A percentile compares a stretch with the other conserved stretches of the same genome.
These are phyloP conservation scores for Saturnia japonica DNA, from an alignment of 2,888 invertebrate genomes.

Conservation along the genomic window DNA sequence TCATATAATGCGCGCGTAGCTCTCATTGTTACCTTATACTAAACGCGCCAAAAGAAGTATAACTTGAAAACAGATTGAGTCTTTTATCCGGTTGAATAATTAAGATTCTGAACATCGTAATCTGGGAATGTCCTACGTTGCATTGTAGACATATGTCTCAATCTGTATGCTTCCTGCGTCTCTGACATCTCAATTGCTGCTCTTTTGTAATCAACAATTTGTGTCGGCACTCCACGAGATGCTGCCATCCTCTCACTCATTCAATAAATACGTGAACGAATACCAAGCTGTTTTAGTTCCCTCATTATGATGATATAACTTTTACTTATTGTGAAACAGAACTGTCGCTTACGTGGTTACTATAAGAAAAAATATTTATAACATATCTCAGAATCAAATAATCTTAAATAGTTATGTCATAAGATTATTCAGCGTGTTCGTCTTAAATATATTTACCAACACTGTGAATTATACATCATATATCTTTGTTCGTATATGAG, in stretches of 20 bases:
- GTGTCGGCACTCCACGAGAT: constrained; percentile 66
- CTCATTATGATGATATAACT: constrained; percentile 60
- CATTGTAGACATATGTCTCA: constrained; percentile 71
- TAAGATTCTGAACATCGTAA: constrained; percentile 33
- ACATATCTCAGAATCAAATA: constrained; percentile 37
- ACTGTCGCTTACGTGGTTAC: constrained; percentile 28
- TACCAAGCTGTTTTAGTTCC: constrained; percentile 65
- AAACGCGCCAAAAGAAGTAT: background rate
- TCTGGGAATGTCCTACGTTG: constrained; percentile 38
- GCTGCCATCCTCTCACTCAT: constrained; percentile 63
- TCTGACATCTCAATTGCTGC: constrained; percentile 78
- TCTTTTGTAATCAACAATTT: constrained; percentile 81
- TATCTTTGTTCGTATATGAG: background rate
- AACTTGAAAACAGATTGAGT: background rate
- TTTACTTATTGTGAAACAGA: constrained; percentile 40
- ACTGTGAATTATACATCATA: background rate
- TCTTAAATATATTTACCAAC: background rate
- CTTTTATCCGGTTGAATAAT: constrained; percentile 12
- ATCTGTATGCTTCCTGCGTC: constrained; percentile 72
- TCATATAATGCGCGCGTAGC: no score
- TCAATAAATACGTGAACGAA: constrained; percentile 70
- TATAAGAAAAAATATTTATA: constrained; percentile 31
- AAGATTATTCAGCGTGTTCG: no score
- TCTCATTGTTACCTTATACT: no score
- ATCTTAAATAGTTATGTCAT: constrained; percentile 8